Conservation (phyloP, 92 coral and sea anemone species). For the Zoanthus sansibaricus region DNA sequence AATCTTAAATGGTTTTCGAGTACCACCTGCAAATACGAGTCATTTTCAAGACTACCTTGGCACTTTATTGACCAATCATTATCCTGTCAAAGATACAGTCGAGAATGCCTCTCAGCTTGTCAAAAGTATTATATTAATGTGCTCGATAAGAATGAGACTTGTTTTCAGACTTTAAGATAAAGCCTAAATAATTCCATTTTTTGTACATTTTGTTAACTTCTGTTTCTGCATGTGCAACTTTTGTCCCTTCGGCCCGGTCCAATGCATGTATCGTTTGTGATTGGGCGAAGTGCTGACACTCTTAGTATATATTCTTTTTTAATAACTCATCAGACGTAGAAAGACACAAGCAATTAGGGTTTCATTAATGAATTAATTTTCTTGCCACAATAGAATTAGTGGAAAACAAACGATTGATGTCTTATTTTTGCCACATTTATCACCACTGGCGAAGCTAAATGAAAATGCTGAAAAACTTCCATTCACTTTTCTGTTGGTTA, state of each 20-base stretch:
- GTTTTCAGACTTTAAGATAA: neutral
- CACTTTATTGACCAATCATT: neutral
- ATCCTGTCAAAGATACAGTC: neutral
- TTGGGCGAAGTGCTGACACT: neutral
- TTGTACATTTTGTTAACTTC: neutral
- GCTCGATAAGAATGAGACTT: neutral
- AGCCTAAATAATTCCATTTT: neutral
- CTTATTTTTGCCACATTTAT: neutral
- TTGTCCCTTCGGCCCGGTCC: neutral
- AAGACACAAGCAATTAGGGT: neutral
- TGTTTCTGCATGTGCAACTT: neutral
- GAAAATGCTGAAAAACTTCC: neutral
- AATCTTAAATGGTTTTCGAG: neutral
- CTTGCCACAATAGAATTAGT: neutral
- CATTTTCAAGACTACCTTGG: neutral
- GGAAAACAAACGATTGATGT: neutral
- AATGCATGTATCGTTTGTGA: neutral
- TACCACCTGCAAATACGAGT: slow-evolving; percentile 4
- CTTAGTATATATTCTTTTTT: neutral
- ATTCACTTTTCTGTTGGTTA: neutral
- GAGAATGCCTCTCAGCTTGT: neutral
- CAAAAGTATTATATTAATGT: neutral
- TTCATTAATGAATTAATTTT: neutral
- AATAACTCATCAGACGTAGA: neutral
- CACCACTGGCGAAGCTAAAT: neutral